Evolutionary conservation across 2,797 vertebrate genomes (phyloP), one percentile per base, ranked within the genome.

Genomic region (Fringilla coelebs): DNA sequence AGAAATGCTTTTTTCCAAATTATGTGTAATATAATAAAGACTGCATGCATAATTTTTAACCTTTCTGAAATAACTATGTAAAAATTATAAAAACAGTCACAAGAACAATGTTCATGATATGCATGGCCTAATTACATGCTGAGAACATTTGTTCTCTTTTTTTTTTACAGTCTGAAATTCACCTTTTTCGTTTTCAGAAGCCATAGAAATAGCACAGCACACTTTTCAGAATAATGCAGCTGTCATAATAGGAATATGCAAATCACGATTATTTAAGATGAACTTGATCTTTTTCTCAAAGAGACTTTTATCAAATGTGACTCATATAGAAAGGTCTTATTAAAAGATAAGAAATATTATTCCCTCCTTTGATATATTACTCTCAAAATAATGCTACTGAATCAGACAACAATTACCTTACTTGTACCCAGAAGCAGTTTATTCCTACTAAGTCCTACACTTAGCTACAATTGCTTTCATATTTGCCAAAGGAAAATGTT

Each of bases 401-500:
- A 86, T 93, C 71, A 84, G 58, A 85, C 78, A 96, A 95, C 84
- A 93, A 92, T 97, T 94, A 92, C 79, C 86, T 92, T 83, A 60
- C 88, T 94, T 76, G 29, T 80, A 96, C 85, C 80, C 45, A 94
- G 86, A 36, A 78, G 41, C 31, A 89, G 84, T 95, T 97, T 96
- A 96, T 96, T 96, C 75, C 66, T 90, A 45, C 17, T 21, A n/a
- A 89, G 29, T 79, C 48, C 76, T 96, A 80, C 90, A 79, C 55
- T 96, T 96, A 92, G 88, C 68, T 73, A 82, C 80, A 96, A 89
- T 88, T 93, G 60, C 93, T 96, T 97, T 94, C 93, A 88, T 96
- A 96, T 97, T 98, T 98, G 94, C 93, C 92, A 93, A 94, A 96
- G 93, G 94, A 96, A 97, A 98, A 97, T 86, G 93, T 94, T 97